Base-by-base conservation (phyloP, 2,113 vertebrate genomes). In the Zosterops pallidus region DNA sequence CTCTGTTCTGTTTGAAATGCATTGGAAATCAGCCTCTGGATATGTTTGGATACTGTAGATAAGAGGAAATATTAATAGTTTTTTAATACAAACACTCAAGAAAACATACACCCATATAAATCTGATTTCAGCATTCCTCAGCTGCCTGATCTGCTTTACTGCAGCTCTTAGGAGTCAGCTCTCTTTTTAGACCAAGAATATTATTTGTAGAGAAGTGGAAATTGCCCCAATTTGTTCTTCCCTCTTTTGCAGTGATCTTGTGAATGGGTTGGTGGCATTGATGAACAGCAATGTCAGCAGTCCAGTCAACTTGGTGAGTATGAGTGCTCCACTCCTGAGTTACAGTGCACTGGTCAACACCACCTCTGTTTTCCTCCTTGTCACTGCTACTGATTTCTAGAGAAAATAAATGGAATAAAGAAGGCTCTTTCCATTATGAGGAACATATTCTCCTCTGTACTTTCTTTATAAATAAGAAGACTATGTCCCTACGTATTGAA, bases 241-340 rank as follows among this genome's bases (percentile, higher is more conserved):
- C 8, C 28, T 83, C 94, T 95, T 96, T 98, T 84, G 14, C 82
- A 99, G 99, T 42, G 99, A 99, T 88, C 98, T 99, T 92, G 99
- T 99, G 88, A 99, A 99, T 0, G 99, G 99, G 25, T 98, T 99
- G 56, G 99, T 99, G 95, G 96, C 98, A 3, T 94, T 99, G 97
- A 99, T 99, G 99, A 99, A 99, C 98, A 99, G 99, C 93, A 99
- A 99, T 39, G 98, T 99, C 95, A 99, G 99, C 98, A 99, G 99
- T 95, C 99, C 99, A 8, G 99, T 99, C 91, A 99, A 99, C 95
- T 97, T 99, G 99, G 99, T 99, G 95, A 99, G 99, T 98, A 67
- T 13, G 39, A 77, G 9, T 24, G 14, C 60, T 90, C 14, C 35
- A 7, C 16, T 68, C 3, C 25, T 62, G 5, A 25, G 18, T 42